Evolutionary conservation across 2,888 invertebrate species (phyloP).

Genomic region (Cyaniris semiargus): DNA sequence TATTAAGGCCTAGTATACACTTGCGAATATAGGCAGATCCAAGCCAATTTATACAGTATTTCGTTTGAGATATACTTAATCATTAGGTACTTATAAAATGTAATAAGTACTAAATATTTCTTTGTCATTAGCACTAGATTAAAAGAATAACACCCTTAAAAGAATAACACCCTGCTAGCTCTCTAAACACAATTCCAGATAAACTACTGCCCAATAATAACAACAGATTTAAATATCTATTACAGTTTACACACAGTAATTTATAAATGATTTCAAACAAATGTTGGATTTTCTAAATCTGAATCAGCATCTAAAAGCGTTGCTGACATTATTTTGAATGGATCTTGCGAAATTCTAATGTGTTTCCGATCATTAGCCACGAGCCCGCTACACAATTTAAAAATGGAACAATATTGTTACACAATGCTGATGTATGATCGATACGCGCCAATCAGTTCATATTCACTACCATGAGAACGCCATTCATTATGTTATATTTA

Average conservation of each 20-base stretch:
- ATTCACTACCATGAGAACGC: slow-evolving; percentile 17
- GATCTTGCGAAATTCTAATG: slow-evolving; percentile 43
- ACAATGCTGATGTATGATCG: slow-evolving; percentile 21
- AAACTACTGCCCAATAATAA: too few relatives aligned
- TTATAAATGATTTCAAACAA: background rate
- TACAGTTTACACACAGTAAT: background rate
- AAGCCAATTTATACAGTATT: too few relatives aligned
- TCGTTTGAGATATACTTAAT: too few relatives aligned
- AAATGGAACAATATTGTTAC: slow-evolving; percentile 27
- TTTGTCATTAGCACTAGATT: too few relatives aligned
- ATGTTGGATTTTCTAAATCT: slow-evolving; percentile 18
- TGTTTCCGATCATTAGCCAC: slow-evolving; percentile 36
- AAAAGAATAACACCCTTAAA: too few relatives aligned
- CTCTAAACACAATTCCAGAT: too few relatives aligned
- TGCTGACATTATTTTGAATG: slow-evolving; percentile 40
- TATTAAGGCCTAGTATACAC: background rate
- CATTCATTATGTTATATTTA: slow-evolving; percentile 38
- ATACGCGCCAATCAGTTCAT: slow-evolving; percentile 25
- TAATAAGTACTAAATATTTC: too few relatives aligned
- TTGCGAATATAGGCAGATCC: too few relatives aligned
- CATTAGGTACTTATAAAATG: too few relatives aligned
- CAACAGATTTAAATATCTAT: too few relatives aligned
- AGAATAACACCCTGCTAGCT: too few relatives aligned
- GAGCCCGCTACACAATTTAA: slow-evolving; percentile 28
- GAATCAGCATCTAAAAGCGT: slow-evolving; percentile 26